phyloP scores from a whole-genome alignment of 2,797 vertebrate species.

The Hippopotamyrus pictus region DNA sequence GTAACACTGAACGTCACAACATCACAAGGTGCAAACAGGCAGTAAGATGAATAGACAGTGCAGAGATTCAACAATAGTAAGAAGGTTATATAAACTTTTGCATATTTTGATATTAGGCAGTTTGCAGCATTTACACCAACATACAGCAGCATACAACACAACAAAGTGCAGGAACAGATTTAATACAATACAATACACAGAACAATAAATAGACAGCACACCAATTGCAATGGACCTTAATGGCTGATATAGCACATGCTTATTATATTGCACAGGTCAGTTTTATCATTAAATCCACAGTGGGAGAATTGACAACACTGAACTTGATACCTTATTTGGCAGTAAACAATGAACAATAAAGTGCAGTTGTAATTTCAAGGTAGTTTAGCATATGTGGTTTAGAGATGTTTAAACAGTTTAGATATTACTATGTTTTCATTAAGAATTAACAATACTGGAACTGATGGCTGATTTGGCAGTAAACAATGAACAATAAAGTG shows the following conservation, averaged over 20 bases:
- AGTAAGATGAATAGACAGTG: background rate
- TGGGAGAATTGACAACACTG: background rate
- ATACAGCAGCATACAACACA: background rate
- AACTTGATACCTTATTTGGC: background rate
- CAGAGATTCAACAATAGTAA: background rate
- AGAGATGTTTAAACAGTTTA: background rate
- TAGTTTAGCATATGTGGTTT: background rate
- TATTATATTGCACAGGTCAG: background rate
- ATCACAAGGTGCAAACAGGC: background rate
- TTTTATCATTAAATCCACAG: background rate
- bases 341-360: background rate
- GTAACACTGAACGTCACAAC: background rate
- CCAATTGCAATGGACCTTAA: background rate
- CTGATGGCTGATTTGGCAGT: too few species aligned
- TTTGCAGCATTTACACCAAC: background rate
- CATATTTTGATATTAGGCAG: background rate
- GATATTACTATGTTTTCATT: background rate
- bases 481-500: too few species aligned
- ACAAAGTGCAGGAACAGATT: background rate
- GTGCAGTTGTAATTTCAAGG: background rate
- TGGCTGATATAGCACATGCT: background rate
- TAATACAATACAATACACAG: background rate
- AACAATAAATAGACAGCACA: background rate
- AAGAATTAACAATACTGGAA: too few species aligned
- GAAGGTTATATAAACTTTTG: background rate